Evolutionary conservation across 2,888 invertebrate genomes (phyloP), one percentile per base, ranked within the genome.

Genomic region (Mystacides longicornis): DNA sequence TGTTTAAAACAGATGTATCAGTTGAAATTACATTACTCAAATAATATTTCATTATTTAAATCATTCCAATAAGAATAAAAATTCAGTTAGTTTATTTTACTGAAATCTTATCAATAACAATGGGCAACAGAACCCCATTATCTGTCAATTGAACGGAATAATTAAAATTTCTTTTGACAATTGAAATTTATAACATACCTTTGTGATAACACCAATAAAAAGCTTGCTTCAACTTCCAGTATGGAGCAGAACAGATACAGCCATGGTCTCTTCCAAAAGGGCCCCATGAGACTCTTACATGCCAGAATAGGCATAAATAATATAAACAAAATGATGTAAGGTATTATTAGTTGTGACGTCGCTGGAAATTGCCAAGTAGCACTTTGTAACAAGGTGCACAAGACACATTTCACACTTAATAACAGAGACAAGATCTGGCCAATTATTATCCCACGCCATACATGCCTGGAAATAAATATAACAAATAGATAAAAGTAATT

Each of bases 151-250:
- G n/a, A n/a, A n/a, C n/a, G n/a, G n/a, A n/a, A n/a, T n/a, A n/a
- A n/a, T n/a, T n/a, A n/a, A n/a, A n/a, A n/a, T n/a, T n/a, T n/a
- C n/a, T n/a, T n/a, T n/a, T n/a, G n/a, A n/a, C n/a, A n/a, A n/a
- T n/a, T n/a, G n/a, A 27, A 27, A 27, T 27, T 27, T 27, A 27
- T 27, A 7, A 7, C n/a, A 23, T 49, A 49, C 11, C 77, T 64
- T 71, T 91, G 92, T 1, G 92, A 89, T 67, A 85, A 82, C 16
- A 90, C 87, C 58, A 92, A 79, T 59, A 92, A 73, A 69, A 86
- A 92, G 67, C 88, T 87, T 4, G 91, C 91, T 72, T 91, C 89
- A n/a, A 93, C 91, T 67, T 93, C 92, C 58, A 90, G 79, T 50
- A 85, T 71, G 23, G 90, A 88, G 14, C 92, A 78, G 61, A 91